A percentile compares a stretch with the other conserved stretches of the same genome.
Evolutionary conservation across 2,888 invertebrate species (phyloP).

Genomic region (Melinaea marsaeus): DNA sequence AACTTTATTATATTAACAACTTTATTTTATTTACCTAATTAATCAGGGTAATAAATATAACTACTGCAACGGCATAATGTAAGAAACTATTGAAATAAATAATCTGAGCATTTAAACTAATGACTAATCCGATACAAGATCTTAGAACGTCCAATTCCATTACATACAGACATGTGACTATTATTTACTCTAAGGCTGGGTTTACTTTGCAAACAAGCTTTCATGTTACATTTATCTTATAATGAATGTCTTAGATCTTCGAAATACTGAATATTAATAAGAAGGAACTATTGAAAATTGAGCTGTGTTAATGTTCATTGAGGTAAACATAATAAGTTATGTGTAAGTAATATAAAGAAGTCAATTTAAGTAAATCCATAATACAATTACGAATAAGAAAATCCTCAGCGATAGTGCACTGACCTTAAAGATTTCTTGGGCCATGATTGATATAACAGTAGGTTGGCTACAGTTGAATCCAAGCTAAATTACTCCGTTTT

Average conservation of each 20-base stretch:
- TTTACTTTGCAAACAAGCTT: not conserved
- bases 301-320: no score
- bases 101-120: not conserved
- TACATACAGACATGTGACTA: slow-evolving; percentile 3
- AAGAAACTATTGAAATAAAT: not conserved
- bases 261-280: no score
- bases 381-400: not conserved
- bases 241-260: not conserved
- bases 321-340: no score
- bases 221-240: not conserved
- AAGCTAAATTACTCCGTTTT: slow-evolving; percentile 18
- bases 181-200: not conserved
- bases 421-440: not conserved
- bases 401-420: not conserved
- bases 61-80: not conserved
- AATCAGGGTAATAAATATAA: not conserved
- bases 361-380: no score
- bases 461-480: slow-evolving; percentile 10
- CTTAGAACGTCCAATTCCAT: slow-evolving; percentile 3
- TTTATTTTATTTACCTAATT: not conserved
- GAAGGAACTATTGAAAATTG: no score
- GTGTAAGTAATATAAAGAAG: no score
- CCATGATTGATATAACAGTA: slow-evolving; percentile 21
- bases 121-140: not conserved
- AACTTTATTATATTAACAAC: no score